Base-by-base conservation (phyloP, 2,888 invertebrate genomes). In the Meandrusa payeni region DNA sequence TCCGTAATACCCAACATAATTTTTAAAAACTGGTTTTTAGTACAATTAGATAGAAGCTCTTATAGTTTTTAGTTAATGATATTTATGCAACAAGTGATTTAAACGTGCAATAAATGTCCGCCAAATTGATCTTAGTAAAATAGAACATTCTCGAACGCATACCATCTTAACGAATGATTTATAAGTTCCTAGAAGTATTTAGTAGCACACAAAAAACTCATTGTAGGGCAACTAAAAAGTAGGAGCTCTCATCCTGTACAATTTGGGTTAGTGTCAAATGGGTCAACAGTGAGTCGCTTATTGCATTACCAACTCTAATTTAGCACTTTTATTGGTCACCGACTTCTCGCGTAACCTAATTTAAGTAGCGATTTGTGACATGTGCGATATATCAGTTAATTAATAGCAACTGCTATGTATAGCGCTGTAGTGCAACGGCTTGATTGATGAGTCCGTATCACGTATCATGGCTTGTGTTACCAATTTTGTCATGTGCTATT, bases 181-280 rank as follows among this genome's bases (percentile, higher is more conserved):
- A 38, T 26, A 9, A 32, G 4, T 20, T 23, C 32, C 12, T 10
- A 10, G 6, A 5, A 13, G n/a, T 22, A 39, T 33, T 44, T 39
- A 20, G 31, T 19, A 31, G 15, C 23, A 33, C 20, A 33, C 15
- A 34, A 34, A 34, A 31, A 36, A 31, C 38, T 60, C 57, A 59
- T 54, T 51, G 46, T 44, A 52, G 38, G 52, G 39, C 49, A 41
- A 29, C 23, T 28, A 27, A 38, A 39, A 38, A 38, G 27, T 34
- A 12, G 2, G 29, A 5, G 38, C 41, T 45, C 39, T 46, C 53
- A 55, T 67, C 65, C 56, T 55, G 47, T 48, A 54, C 45, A 52
- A 66, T 69, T 63, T 60, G 63, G 61, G 67, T 72, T 64, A 64
- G 62, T 73, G 71, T 72, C 69, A 62, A 51, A 59, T 61, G 66